Conservation (phyloP, 2,113 vertebrate genomes). For the Marmota flaviventris region DNA sequence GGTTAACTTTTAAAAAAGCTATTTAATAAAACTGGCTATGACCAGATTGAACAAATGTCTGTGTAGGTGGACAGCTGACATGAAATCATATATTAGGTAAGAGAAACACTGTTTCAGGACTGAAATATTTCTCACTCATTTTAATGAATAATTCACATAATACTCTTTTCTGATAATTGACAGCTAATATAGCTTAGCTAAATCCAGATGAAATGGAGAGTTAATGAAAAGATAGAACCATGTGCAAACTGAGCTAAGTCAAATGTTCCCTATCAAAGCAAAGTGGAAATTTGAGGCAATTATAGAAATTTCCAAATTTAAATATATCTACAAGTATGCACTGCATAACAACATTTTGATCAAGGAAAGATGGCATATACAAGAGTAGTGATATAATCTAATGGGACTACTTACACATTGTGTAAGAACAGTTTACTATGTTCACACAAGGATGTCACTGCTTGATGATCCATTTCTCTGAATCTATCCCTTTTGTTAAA, state of each 20-base stretch:
- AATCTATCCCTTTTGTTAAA: neutral
- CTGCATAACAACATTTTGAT: neutral
- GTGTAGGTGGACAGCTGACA: conserved; percentile 11
- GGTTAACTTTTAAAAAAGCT: conserved; percentile 3
- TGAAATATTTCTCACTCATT: neutral
- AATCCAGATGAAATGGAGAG: neutral
- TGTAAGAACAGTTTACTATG: neutral
- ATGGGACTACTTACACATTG: no score
- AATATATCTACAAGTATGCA: neutral
- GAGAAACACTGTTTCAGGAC: neutral
- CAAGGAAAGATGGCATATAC: neutral
- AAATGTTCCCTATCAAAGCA: conserved; percentile 7
- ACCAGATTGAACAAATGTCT: conserved; percentile 1
- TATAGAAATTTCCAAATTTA: neutral
- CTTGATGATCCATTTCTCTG: neutral
- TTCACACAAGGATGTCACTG: neutral
- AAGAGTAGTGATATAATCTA: no score
- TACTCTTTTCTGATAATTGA: conserved; percentile 36
- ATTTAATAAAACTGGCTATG: conserved; percentile 26
- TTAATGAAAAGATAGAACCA: neutral
- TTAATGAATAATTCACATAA: conserved; percentile 30
- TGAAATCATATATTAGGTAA: neutral
- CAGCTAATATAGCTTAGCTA: neutral
- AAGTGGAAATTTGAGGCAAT: conserved; percentile 8
- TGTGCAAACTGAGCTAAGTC: neutral